Evolutionary conservation across 2,888 invertebrate species (phyloP).

Genomic region (Lysandra coridon): DNA sequence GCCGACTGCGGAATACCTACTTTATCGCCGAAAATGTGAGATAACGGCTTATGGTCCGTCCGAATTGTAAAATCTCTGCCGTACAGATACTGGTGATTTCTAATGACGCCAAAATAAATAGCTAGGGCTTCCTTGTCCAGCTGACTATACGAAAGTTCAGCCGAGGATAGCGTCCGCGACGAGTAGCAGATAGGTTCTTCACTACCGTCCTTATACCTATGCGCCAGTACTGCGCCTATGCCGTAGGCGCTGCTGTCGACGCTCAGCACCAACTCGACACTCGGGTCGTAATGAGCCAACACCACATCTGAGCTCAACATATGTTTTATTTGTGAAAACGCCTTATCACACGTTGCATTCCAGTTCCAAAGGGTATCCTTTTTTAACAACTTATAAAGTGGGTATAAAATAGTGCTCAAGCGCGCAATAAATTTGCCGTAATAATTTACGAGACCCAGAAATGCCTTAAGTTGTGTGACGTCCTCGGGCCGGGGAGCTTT

Average conservation of each 20-base stretch:
- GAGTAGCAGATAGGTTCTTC: slow-evolving; percentile 45
- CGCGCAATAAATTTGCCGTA: slow-evolving; percentile 34
- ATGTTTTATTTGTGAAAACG: slow-evolving; percentile 37
- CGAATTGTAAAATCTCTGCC: slow-evolving; percentile 39
- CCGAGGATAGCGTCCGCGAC: too few species aligned
- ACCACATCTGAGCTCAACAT: slow-evolving; percentile 32
- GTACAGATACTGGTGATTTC: slow-evolving; percentile 44
- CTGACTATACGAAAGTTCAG: slow-evolving; percentile 43
- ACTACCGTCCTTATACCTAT: slow-evolving; percentile 40
- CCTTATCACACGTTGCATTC: background rate
- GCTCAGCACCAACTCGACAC: background rate
- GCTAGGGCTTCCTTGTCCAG: slow-evolving; percentile 45
- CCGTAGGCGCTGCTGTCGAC: slow-evolving; percentile 39
- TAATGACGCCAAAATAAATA: slow-evolving; percentile 43
- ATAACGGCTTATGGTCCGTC: slow-evolving; percentile 38
- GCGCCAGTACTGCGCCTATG: slow-evolving; percentile 40
- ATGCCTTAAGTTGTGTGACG: slow-evolving; percentile 32
- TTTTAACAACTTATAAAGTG: slow-evolving; percentile 30
- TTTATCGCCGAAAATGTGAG: slow-evolving; percentile 37
- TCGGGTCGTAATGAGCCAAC: slow-evolving; percentile 39
- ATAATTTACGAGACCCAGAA: slow-evolving; percentile 33
- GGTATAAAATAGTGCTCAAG: slow-evolving; percentile 32
- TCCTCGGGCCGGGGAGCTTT: slow-evolving; percentile 26
- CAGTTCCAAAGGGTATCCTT: background rate
- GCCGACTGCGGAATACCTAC: slow-evolving; percentile 37